Percentiles rank a stretch among this genome's conserved stretches.
phyloP scores from a whole-genome alignment of 1,140 invertebrate species.

The Bathynomus jamesi region DNA sequence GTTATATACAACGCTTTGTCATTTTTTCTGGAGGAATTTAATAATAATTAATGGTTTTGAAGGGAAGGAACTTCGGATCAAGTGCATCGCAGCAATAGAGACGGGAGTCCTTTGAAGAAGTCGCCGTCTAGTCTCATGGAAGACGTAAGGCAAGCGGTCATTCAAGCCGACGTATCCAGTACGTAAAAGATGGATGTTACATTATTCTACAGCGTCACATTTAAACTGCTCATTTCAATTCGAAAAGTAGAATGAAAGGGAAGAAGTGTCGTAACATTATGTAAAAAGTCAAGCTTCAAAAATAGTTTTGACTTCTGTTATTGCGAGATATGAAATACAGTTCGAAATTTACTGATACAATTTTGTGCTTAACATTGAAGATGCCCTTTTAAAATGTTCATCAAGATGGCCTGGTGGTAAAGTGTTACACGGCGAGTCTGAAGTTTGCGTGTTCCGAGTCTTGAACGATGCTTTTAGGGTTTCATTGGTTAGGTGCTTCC shows the following conservation, averaged over 20 bases:
- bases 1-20: not conserved
- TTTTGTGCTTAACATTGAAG: too few relatives aligned
- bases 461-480: too few relatives aligned
- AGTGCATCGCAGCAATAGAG: not conserved
- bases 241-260: not conserved
- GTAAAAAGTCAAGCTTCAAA: not conserved
- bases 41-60: not conserved
- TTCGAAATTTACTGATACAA: too few relatives aligned
- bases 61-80: not conserved
- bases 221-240: too few relatives aligned
- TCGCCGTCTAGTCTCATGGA: conserved; percentile 31
- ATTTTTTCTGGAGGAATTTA: not conserved
- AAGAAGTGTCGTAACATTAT: not conserved
- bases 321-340: too few relatives aligned
- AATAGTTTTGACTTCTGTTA: not conserved
- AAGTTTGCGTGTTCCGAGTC: too few relatives aligned
- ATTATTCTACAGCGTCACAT: not conserved
- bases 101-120: conserved; percentile 22
- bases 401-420: too few relatives aligned
- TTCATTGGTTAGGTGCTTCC: too few relatives aligned
- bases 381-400: too few relatives aligned
- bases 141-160: conserved; percentile 29
- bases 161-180: conserved; percentile 31
- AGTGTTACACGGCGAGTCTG: too few relatives aligned
- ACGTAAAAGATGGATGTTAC: conserved; percentile 7